Percentiles rank a stretch among this genome's conserved stretches.
Conservation (phyloP, 1,140 invertebrate species). For the Pseudomyrmex cubaensis region DNA sequence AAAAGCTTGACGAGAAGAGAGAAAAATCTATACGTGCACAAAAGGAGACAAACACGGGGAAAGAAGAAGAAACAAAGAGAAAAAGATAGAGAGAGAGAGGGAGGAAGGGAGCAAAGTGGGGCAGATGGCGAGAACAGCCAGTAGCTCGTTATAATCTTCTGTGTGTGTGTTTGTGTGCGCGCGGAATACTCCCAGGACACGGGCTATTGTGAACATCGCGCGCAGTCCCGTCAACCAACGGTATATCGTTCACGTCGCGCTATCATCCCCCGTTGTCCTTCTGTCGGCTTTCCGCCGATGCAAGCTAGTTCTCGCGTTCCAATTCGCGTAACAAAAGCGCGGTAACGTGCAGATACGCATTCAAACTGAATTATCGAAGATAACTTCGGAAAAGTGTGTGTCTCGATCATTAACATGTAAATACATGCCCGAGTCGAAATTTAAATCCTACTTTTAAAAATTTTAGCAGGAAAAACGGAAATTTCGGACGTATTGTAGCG, state of each 20-base stretch:
- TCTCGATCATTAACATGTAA: not conserved
- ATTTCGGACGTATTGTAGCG: too few relatives aligned
- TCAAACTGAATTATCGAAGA: not conserved
- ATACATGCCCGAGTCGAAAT: too few relatives aligned
- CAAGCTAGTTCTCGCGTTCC: conserved; percentile 23
- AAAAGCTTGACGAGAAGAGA: conserved; percentile 28
- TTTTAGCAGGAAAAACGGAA: too few relatives aligned
- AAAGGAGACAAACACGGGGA: not conserved
- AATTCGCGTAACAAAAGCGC: conserved; percentile 3
- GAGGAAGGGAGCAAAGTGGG: conserved; percentile 14
- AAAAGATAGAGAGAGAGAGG: not conserved
- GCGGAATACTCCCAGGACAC: conserved; percentile 39
- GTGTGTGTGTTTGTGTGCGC: not conserved
- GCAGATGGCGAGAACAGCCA: conserved; percentile 35
- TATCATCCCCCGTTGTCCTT: conserved; percentile 36
- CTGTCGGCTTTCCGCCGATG: conserved; percentile 40
- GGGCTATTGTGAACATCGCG: conserved; percentile 47
- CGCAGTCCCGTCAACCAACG: conserved; percentile 33
- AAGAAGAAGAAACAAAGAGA: conserved; percentile 4
- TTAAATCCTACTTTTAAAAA: too few relatives aligned
- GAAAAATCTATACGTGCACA: not conserved
- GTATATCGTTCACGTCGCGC: conserved; percentile 45
- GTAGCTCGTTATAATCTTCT: conserved; percentile 67
- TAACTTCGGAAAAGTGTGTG: not conserved
- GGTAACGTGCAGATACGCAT: not conserved